These are phyloP conservation scores for Paramisgurnus dabryanus DNA, from an alignment of 2,113 vertebrate species.

Conservation along the genomic window DNA sequence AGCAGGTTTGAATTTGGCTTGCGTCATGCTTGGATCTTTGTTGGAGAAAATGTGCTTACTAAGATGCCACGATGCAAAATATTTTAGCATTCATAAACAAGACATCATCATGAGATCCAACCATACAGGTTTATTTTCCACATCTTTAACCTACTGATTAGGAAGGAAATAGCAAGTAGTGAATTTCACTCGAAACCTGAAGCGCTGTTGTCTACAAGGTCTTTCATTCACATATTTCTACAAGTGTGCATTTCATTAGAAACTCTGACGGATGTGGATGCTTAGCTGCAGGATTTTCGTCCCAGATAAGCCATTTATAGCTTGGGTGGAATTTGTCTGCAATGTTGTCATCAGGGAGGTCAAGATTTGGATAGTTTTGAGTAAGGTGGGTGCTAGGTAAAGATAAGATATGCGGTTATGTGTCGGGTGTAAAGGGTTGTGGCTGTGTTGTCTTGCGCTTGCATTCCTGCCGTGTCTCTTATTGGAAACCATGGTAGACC, in stretches of 20 bases:
- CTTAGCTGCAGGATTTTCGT: not conserved
- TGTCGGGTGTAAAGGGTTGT: slow-evolving; percentile 80
- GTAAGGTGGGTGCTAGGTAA: slow-evolving; percentile 41
- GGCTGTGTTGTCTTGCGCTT: slow-evolving; percentile 72
- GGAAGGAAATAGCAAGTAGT: not conserved
- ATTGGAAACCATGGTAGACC: slow-evolving; percentile 82
- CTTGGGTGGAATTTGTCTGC: not conserved
- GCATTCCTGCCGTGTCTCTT: slow-evolving; percentile 85
- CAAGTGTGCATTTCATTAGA: not conserved
- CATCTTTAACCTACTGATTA: no score
- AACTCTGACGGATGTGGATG: not conserved
- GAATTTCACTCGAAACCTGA: not conserved
- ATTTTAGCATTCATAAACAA: no score
- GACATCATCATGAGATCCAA: no score
- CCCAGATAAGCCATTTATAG: not conserved
- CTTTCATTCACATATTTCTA: not conserved
- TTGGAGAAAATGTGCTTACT: no score
- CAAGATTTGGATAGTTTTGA: slow-evolving; percentile 28
- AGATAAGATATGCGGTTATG: slow-evolving; percentile 58
- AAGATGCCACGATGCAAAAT: no score
- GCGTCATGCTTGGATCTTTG: not conserved
- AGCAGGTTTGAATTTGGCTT: not conserved
- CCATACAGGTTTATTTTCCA: no score
- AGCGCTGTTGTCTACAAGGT: slow-evolving; percentile 15
- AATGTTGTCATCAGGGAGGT: not conserved